Percentiles rank a stretch among this genome's conserved stretches.
Conservation (phyloP, 2,888 invertebrate genomes). For the Stegophylla sp. region DNA sequence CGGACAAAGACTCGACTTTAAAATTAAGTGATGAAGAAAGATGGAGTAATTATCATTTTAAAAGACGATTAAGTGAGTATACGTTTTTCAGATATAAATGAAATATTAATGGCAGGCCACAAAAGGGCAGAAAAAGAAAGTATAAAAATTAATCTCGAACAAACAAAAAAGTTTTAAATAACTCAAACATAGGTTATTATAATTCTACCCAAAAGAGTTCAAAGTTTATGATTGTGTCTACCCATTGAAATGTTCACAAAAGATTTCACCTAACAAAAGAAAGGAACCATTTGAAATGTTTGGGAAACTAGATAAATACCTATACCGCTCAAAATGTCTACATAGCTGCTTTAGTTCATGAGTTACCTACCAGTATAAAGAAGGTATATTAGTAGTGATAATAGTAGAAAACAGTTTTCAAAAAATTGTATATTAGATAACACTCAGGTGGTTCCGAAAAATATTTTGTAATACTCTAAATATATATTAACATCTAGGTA, state of each 20-base stretch:
- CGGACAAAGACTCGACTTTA: not conserved
- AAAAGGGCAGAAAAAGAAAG: conserved; percentile 8
- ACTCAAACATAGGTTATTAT: not conserved
- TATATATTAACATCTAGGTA: not conserved
- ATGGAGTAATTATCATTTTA: not conserved
- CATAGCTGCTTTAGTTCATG: not conserved
- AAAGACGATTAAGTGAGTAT: not conserved
- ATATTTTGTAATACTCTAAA: not conserved
- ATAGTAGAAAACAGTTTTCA: not conserved
- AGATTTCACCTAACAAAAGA: not conserved
- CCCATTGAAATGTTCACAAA: conserved; percentile 2
- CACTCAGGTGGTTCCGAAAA: not conserved
- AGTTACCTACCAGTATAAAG: not conserved
- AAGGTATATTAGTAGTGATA: not conserved
- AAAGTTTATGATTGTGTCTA: not conserved
- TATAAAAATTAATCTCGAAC: not conserved
- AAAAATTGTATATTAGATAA: not conserved
- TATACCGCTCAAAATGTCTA: not conserved
- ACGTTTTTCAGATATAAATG: not conserved
- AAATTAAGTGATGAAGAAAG: not conserved
- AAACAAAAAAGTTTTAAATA: not conserved
- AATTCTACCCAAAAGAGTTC: not conserved
- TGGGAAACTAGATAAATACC: conserved; percentile 1
- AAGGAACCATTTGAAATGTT: not conserved
- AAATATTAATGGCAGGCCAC: not conserved